Evolutionary conservation across 2,888 invertebrate species (phyloP).

Genomic region (Pecten maximus): DNA sequence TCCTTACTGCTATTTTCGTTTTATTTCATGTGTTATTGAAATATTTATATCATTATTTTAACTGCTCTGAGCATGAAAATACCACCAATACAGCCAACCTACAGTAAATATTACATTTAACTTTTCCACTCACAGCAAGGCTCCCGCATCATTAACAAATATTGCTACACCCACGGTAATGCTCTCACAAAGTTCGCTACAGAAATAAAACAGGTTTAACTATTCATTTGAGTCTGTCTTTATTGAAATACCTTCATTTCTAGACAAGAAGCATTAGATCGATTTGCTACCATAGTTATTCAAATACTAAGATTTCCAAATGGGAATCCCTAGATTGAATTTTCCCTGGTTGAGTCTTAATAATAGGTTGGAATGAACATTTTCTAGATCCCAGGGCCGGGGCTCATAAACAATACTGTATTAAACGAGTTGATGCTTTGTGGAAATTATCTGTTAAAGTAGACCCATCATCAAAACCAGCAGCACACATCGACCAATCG

Average conservation of each 20-base stretch:
- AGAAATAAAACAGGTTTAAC: neutral
- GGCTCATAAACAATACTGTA: neutral
- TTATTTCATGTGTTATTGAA: no score
- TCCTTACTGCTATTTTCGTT: no score
- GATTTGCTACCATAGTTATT: slow-evolving; percentile 20
- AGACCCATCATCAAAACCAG: neutral
- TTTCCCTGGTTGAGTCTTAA: neutral
- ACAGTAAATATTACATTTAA: no score
- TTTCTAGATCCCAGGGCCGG: neutral
- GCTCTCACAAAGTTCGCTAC: neutral
- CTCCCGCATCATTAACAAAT: no score
- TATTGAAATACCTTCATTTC: neutral
- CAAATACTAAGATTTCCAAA: neutral
- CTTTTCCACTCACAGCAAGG: no score
- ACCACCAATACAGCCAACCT: no score
- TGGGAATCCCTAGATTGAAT: slow-evolving; percentile 23
- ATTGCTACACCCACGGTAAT: neutral
- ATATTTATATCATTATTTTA: no score
- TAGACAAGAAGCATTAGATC: neutral
- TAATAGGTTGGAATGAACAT: neutral
- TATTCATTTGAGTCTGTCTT: neutral
- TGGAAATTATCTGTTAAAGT: slow-evolving; percentile 13
- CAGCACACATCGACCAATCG: neutral
- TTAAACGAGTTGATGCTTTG: neutral
- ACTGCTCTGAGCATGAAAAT: no score